phyloP scores from a whole-genome alignment of 1,140 invertebrate species.

The Globodera ellingtonae region DNA sequence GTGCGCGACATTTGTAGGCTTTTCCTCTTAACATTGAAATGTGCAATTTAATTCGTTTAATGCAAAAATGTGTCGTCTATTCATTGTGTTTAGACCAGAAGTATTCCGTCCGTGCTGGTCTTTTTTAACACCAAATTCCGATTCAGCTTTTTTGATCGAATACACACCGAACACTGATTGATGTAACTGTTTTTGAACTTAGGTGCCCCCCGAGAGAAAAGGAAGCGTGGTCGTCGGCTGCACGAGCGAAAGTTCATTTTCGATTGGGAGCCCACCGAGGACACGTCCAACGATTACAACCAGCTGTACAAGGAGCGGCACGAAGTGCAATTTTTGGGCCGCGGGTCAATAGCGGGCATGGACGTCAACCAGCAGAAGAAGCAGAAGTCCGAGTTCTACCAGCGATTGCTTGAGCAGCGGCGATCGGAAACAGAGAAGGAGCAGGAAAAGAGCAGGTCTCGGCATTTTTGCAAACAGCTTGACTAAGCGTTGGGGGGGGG shows the following conservation, averaged over 20 bases:
- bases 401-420: conserved; percentile 88
- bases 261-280: conserved; percentile 98
- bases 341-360: conserved; percentile 95
- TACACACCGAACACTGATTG: too few species aligned
- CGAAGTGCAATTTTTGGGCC: conserved; percentile 92
- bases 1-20: too few species aligned
- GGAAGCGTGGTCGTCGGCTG: conserved; percentile 77
- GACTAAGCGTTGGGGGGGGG: too few species aligned
- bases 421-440: conserved; percentile 95
- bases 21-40: too few species aligned
- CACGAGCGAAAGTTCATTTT: conserved; percentile 99
- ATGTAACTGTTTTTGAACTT: too few species aligned
- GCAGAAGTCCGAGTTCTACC: conserved; percentile 96
- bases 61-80: too few species aligned
- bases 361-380: conserved; percentile 87
- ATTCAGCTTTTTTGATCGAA: too few species aligned
- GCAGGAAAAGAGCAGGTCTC: conserved; percentile 75
- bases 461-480: too few species aligned
- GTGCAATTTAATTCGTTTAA: too few species aligned
- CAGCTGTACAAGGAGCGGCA: conserved; percentile 92
- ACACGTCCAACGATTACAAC: conserved; percentile 97
- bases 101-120: too few species aligned
- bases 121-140: too few species aligned
- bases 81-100: too few species aligned
- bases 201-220: conserved; percentile 86